Conservation (phyloP, 2,888 invertebrate species). For the Acrobasis suavella region DNA sequence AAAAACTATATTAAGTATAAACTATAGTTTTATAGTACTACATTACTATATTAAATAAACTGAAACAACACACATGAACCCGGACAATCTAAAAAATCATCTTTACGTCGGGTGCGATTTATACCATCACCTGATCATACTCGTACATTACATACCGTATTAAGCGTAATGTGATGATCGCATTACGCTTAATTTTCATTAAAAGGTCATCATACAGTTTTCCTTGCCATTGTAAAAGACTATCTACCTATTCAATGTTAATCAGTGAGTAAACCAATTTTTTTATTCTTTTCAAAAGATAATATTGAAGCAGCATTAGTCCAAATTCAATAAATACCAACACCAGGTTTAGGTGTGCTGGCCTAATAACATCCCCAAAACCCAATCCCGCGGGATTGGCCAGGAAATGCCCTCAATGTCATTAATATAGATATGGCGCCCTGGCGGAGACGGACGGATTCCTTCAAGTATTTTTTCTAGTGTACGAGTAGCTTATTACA, state of each 20-base stretch:
- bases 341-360: background rate
- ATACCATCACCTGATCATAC: too few relatives aligned
- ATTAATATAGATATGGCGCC: conserved; percentile 3
- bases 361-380: background rate
- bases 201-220: too few relatives aligned
- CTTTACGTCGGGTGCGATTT: too few relatives aligned
- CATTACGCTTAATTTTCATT: too few relatives aligned
- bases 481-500: background rate
- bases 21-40: too few relatives aligned
- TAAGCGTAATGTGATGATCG: too few relatives aligned
- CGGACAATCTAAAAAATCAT: too few relatives aligned
- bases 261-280: background rate
- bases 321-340: background rate
- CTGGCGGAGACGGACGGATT: background rate
- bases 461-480: too few relatives aligned
- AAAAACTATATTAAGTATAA: too few relatives aligned
- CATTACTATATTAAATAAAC: too few relatives aligned
- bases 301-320: background rate
- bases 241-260: background rate
- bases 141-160: too few relatives aligned
- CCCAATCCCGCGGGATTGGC: conserved; percentile 12
- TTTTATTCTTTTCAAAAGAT: background rate
- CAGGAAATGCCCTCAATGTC: conserved; percentile 2
- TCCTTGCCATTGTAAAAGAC: background rate
- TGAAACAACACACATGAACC: too few relatives aligned